Evolutionary conservation across 2,888 invertebrate genomes (phyloP).

Genomic region (Megaustenia siamemsis): DNA sequence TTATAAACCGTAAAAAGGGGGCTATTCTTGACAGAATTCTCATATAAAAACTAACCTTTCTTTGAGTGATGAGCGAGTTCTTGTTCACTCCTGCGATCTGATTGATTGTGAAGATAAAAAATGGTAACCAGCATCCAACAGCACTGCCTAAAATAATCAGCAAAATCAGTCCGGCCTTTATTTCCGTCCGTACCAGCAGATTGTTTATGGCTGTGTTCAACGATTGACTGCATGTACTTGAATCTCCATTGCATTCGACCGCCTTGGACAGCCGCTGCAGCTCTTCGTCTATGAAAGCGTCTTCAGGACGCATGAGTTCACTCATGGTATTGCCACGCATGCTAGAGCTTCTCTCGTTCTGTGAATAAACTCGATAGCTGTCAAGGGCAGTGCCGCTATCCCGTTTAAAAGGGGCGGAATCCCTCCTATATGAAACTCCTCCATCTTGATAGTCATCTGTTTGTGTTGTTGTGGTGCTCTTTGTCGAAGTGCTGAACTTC

Average conservation of each 20-base stretch:
- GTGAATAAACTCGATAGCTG: background rate
- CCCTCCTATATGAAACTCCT: background rate
- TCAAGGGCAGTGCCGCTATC: background rate
- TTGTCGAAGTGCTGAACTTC: background rate
- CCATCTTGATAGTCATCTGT: no score
- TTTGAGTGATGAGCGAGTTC: no score
- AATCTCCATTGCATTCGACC: background rate
- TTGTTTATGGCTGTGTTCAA: background rate
- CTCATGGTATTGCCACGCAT: background rate
- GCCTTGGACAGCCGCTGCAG: background rate
- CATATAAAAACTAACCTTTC: background rate
- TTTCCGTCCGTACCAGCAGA: background rate
- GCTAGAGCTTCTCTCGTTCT: background rate
- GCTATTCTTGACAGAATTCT: no score
- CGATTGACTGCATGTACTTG: background rate
- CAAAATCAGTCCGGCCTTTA: background rate
- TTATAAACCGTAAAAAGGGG: no score
- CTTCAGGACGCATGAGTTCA: background rate
- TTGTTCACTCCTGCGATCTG: background rate
- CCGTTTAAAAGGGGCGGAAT: background rate
- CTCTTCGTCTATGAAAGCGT: background rate
- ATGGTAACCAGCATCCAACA: background rate
- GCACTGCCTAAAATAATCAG: background rate
- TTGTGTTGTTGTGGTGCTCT: background rate
- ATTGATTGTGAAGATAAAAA: background rate